These are phyloP conservation scores for Etheostoma cragini DNA, from an alignment of 2,113 vertebrate genomes.

Conservation along the genomic window DNA sequence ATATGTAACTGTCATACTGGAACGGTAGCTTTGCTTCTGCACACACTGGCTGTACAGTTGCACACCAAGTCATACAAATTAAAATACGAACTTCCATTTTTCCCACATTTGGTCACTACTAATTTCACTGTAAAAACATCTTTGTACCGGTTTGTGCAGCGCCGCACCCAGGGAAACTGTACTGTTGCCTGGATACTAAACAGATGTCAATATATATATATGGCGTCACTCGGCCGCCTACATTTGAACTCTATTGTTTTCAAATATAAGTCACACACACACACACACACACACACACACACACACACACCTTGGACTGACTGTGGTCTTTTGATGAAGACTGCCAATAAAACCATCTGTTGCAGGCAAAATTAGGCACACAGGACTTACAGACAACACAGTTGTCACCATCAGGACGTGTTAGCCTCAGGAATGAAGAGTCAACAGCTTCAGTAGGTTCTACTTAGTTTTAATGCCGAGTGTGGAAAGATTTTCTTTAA, in stretches of 20 bases:
- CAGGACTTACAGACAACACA: constrained; percentile 24
- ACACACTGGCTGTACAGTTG: background rate
- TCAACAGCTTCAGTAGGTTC: background rate
- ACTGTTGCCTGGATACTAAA: constrained; percentile 69
- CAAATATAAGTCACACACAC: constrained; percentile 34
- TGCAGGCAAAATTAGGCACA: constrained; percentile 27
- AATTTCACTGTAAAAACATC: background rate
- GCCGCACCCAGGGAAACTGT: constrained; percentile 35
- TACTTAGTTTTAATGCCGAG: background rate
- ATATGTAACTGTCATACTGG: background rate
- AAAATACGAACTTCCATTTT: constrained; percentile 7
- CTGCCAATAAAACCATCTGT: constrained; percentile 52
- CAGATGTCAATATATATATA: constrained; percentile 25
- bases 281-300: constrained; percentile 12
- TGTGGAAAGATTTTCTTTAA: background rate
- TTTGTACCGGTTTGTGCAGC: background rate
- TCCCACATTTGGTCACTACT: constrained; percentile 22
- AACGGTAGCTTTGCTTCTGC: constrained; percentile 9
- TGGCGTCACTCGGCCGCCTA: constrained; percentile 23
- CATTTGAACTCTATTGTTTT: constrained; percentile 46
- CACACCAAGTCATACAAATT: constrained; percentile 11
- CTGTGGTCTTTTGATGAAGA: constrained; percentile 10
- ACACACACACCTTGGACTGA: constrained; percentile 25
- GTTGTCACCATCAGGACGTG: background rate
- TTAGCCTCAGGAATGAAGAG: background rate